Evolutionary conservation across 2,113 vertebrate species (phyloP).

Genomic region (Takifugu bimaculatus): DNA sequence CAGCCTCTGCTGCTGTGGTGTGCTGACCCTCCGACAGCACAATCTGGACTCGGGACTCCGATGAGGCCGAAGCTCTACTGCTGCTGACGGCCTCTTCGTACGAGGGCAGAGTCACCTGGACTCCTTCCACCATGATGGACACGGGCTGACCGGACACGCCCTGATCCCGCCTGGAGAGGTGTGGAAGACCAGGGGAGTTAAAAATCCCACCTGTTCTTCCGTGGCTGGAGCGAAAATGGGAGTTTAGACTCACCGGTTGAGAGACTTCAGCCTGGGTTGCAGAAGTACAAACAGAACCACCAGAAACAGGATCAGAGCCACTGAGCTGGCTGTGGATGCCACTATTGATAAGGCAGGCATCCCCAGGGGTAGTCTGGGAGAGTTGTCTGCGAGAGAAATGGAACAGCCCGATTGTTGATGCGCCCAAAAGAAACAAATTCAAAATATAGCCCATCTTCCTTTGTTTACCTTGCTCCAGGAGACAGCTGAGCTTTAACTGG

Average conservation of each 20-base stretch:
- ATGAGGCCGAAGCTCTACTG: conserved; percentile 71
- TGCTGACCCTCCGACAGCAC: conserved; percentile 86
- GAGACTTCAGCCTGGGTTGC: conserved; percentile 95
- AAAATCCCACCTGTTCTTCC: background rate
- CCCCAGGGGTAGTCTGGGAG: conserved; percentile 78
- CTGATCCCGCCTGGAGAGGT: conserved; percentile 81
- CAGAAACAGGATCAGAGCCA: conserved; percentile 90
- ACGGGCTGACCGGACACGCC: conserved; percentile 88
- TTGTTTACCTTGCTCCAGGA: conserved; percentile 82
- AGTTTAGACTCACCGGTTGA: conserved; percentile 83
- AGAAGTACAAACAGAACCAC: conserved; percentile 94
- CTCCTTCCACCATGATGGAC: conserved; percentile 94
- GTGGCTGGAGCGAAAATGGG: background rate
- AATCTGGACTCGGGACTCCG: conserved; percentile 93
- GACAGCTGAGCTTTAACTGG: conserved; percentile 91
- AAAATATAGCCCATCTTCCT: background rate
- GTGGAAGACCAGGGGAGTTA: background rate
- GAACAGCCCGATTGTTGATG: background rate
- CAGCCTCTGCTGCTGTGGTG: conserved; percentile 70
- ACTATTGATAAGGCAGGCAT: conserved; percentile 93
- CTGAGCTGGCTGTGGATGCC: conserved; percentile 92
- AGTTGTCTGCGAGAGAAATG: conserved; percentile 73
- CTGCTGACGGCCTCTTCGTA: conserved; percentile 95
- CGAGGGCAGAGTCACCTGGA: conserved; percentile 92
- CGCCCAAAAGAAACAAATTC: background rate